Evolutionary conservation across 2,888 invertebrate genomes (phyloP), one percentile per base, ranked within the genome.

Genomic region (Trachelus tabidus): DNA sequence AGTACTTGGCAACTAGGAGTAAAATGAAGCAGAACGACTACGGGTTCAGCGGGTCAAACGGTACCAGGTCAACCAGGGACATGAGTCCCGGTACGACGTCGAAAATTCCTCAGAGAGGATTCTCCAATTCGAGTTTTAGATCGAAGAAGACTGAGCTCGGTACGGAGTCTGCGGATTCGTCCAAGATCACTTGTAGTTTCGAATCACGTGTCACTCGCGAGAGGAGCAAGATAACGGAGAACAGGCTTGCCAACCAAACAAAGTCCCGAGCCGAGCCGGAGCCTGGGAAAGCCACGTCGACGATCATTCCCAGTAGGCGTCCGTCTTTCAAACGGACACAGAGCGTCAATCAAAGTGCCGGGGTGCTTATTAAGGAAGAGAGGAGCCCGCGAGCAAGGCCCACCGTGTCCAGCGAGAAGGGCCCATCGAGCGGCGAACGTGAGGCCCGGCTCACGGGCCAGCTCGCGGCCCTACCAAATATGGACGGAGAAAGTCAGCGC

Each of bases 401-500:
- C 73, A 30, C 77, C 78, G 23, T 76, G 31, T 78, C 79, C 69
- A 68, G 76, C 33, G 78, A 71, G 81, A 88, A 87, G 86, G 87
- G 86, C 83, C 83, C 77, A 11, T 68, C 73, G 4, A 76, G 73
- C 56, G 73, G 73, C 40, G 71, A 77, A 79, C 81, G 80, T 83
- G 80, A 76, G 83, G 82, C 82, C 84, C 82, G 80, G 85, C 82
- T 80, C 79, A 82, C 83, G 84, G 85, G 85, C 83, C 84, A 81
- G 85, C 82, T 80, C 79, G 82, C 83, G 84, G 85, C 86, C 83
- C 84, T 85, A 34, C 86, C 87, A 85, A 89, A 87, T 87, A 90
- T 89, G 87, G 88, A 86, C 79, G 82, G 85, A 83, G 89, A 89
- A 87, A 87, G 88, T 85, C 85, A 87, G 84, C 85, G 82, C 75